These are phyloP conservation scores for Bombus picipes DNA, from an alignment of 1,140 invertebrate species.

Conservation along the genomic window DNA sequence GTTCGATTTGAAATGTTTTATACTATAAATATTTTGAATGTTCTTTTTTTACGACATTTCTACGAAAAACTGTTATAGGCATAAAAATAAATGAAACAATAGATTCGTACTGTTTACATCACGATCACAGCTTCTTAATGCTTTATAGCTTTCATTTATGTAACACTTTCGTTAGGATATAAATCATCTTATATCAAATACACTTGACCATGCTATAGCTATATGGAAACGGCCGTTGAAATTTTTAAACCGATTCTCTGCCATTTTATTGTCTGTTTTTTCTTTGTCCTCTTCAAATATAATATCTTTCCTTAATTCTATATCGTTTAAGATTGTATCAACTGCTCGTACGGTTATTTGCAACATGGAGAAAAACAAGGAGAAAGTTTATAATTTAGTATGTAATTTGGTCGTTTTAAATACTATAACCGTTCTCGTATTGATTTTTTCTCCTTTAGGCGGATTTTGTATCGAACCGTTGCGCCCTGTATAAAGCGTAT, in stretches of 20 bases:
- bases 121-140: constrained; percentile 22
- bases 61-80: neutral
- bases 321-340: neutral
- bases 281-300: neutral
- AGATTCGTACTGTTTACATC: constrained; percentile 40
- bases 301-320: neutral
- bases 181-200: constrained; percentile 20
- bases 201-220: too few species aligned
- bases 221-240: constrained; percentile 5
- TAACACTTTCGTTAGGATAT: constrained; percentile 24
- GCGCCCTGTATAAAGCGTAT: too few species aligned
- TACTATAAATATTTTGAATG: neutral
- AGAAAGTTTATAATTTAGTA: neutral
- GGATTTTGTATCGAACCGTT: neutral
- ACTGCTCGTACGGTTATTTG: neutral
- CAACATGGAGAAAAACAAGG: neutral
- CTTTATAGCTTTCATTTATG: constrained; percentile 41
- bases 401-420: neutral
- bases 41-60: neutral
- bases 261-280: too few species aligned
- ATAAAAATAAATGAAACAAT: neutral
- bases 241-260: neutral
- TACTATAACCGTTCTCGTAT: neutral
- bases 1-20: neutral
- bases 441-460: neutral